Percentiles rank a stretch among this genome's conserved stretches.
Evolutionary conservation across 2,113 vertebrate species (phyloP).

Genomic region (Psittacara wagleri): DNA sequence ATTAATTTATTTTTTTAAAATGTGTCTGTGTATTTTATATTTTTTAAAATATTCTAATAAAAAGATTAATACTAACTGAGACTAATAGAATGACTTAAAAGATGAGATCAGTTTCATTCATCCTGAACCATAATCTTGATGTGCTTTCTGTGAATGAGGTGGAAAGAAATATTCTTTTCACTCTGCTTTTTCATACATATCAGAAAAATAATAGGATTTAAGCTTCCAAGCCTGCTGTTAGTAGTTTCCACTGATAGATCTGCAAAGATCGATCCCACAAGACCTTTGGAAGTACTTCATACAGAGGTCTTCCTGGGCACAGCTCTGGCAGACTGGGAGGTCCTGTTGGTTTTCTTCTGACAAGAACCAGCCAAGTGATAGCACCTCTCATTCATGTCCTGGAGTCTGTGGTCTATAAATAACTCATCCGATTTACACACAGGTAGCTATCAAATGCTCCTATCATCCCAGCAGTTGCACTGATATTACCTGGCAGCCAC

Average conservation of each 20-base stretch:
- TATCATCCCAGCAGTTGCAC: neutral
- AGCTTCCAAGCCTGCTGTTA: neutral
- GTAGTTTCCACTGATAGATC: neutral
- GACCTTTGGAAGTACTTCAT: neutral
- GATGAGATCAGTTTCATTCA: neutral
- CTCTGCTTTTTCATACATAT: neutral
- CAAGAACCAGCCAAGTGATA: neutral
- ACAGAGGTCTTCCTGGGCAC: neutral
- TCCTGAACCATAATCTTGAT: neutral
- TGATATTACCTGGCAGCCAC: neutral
- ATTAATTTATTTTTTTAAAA: neutral
- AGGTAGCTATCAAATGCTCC: neutral
- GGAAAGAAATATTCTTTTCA: neutral
- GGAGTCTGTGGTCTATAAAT: neutral
- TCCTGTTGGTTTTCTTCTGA: neutral
- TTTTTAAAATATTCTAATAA: neutral
- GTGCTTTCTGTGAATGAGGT: neutral
- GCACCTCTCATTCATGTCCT: neutral
- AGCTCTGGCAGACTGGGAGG: neutral
- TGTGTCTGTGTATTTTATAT: neutral
- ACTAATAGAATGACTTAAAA: neutral
- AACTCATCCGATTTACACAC: neutral
- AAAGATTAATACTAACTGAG: neutral
- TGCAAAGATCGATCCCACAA: neutral
- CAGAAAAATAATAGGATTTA: neutral